Conservation (phyloP, 2,888 invertebrate species). For the Leptodirus hochenwartii region DNA sequence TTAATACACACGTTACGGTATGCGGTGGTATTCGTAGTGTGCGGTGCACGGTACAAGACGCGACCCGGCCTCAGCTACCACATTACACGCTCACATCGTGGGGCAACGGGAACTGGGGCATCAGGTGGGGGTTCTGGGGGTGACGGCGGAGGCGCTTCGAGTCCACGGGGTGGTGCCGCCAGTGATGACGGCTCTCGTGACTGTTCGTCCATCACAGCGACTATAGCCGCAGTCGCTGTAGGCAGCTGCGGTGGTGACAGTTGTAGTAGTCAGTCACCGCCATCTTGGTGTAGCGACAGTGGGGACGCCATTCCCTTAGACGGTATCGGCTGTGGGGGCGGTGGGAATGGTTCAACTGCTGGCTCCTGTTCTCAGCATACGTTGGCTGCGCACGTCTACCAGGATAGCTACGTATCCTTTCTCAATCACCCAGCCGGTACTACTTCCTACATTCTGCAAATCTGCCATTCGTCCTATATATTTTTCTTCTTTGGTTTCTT, state of each 20-base stretch:
- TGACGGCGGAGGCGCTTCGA: slow-evolving; percentile 16
- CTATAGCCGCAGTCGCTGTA: slow-evolving; percentile 11
- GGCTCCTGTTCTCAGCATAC: no score
- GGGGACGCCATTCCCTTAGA: slow-evolving; percentile 11
- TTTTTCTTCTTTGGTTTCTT: not conserved
- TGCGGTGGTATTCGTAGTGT: no score
- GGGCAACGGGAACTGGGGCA: no score
- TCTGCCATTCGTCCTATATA: not conserved
- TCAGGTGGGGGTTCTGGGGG: no score
- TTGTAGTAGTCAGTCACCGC: slow-evolving; percentile 16
- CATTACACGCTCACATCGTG: slow-evolving; percentile 78
- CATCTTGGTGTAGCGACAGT: slow-evolving; percentile 8
- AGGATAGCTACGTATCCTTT: slow-evolving; percentile 49
- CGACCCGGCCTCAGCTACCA: slow-evolving; percentile 91
- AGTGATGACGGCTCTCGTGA: slow-evolving; percentile 9
- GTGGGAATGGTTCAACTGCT: slow-evolving; percentile 14
- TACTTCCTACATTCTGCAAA: slow-evolving; percentile 17
- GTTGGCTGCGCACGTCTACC: no score
- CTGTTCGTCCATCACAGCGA: no score
- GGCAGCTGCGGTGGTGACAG: slow-evolving; percentile 13
- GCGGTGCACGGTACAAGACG: slow-evolving; percentile 93
- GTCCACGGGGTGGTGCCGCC: slow-evolving; percentile 11
- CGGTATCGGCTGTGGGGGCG: slow-evolving; percentile 7
- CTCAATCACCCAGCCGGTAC: slow-evolving; percentile 39
- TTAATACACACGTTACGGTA: no score